phyloP scores from a whole-genome alignment of 1,140 invertebrate species.

The Neocloeon triangulifer region DNA sequence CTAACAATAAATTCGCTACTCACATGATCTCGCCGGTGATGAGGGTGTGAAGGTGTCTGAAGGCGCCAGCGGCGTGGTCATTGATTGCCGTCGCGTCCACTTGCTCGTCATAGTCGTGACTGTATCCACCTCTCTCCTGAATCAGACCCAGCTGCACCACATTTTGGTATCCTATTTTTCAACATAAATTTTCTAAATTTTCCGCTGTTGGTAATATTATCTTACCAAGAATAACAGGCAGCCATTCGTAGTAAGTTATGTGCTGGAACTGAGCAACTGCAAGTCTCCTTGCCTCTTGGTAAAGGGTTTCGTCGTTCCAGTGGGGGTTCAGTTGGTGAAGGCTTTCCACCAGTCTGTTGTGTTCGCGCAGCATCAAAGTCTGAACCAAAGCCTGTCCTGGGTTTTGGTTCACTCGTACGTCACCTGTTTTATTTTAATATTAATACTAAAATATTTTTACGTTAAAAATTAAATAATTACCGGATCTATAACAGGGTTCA shows the following conservation, averaged over 20 bases:
- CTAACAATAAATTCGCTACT: not conserved
- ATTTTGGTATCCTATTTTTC: slow-evolving; percentile 29
- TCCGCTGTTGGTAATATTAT: no score
- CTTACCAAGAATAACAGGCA: slow-evolving; percentile 54
- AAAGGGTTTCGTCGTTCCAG: slow-evolving; percentile 67
- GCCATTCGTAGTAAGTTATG: slow-evolving; percentile 69
- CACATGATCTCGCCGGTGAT: slow-evolving; percentile 32
- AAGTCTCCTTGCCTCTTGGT: slow-evolving; percentile 68
- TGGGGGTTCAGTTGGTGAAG: slow-evolving; percentile 58
- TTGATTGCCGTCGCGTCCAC: slow-evolving; percentile 62
- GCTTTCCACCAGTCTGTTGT: slow-evolving; percentile 62
- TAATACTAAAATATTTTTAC: no score
- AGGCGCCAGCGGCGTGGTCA: slow-evolving; percentile 66
- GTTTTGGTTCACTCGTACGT: slow-evolving; percentile 70
- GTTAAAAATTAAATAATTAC: slow-evolving; percentile 23
- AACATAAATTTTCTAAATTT: slow-evolving; percentile 3
- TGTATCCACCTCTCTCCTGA: slow-evolving; percentile 35
- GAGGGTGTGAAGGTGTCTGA: slow-evolving; percentile 68
- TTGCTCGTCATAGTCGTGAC: slow-evolving; percentile 64
- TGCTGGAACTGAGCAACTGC: slow-evolving; percentile 54
- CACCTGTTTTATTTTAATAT: no score
- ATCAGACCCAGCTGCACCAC: slow-evolving; percentile 43
- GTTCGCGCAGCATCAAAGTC: slow-evolving; percentile 63
- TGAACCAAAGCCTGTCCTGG: slow-evolving; percentile 60
- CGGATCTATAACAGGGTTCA: slow-evolving; percentile 45